Conservation (phyloP, 2,888 invertebrate genomes). For the Nymphalis polychloros region DNA sequence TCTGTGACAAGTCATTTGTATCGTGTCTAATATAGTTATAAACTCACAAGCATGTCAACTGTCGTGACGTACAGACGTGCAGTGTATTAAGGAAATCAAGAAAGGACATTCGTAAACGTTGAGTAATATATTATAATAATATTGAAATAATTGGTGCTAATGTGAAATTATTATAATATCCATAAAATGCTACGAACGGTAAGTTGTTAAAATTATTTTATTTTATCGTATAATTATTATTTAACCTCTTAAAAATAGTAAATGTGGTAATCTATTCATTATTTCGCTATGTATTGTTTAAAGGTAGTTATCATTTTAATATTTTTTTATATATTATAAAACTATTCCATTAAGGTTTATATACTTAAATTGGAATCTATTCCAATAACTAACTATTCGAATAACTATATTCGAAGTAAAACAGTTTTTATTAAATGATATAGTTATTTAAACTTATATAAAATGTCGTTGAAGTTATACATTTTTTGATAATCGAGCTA, state of each 20-base stretch:
- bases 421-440: neutral
- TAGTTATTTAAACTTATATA: neutral
- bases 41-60: neutral
- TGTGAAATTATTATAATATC: neutral
- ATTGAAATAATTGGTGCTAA: neutral
- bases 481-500: neutral
- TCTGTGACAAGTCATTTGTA: neutral
- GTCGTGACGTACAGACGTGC: conserved; percentile 21
- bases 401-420: too few species aligned
- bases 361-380: too few species aligned
- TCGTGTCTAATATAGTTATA: conserved; percentile 4
- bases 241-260: too few species aligned
- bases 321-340: too few species aligned
- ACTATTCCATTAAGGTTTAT: too few species aligned
- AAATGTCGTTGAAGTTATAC: neutral
- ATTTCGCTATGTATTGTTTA: too few species aligned
- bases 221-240: neutral
- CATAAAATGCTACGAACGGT: conserved; percentile 18
- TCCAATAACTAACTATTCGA: too few species aligned
- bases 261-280: too few species aligned
- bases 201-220: neutral
- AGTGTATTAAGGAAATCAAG: neutral
- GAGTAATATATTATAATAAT: neutral
- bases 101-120: neutral
- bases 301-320: too few species aligned